phyloP scores from a whole-genome alignment of 2,113 vertebrate species.

The Paraplagusia blochii region DNA sequence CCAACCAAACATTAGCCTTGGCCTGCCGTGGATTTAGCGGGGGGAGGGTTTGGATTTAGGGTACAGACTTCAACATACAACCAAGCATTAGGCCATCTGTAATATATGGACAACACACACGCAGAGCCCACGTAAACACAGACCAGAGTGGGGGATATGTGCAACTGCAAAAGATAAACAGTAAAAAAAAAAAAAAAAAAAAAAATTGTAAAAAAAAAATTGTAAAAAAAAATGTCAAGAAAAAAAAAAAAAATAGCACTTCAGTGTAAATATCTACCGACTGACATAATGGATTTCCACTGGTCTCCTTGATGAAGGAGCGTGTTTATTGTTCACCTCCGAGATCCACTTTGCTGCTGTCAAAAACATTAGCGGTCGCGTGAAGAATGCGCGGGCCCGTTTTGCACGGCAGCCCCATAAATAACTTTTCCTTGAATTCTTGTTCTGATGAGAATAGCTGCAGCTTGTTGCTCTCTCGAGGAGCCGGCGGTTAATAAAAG shows the following conservation, averaged over 20 bases:
- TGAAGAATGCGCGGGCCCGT: not conserved
- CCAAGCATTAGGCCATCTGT: no score
- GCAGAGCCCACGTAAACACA: no score
- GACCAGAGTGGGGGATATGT: no score
- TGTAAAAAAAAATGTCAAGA: no score
- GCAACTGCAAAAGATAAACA: no score
- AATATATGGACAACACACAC: no score
- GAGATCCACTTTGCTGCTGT: slow-evolving; percentile 5
- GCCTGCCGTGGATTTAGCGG: slow-evolving; percentile 6
- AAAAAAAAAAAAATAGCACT: no score
- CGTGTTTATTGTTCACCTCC: slow-evolving; percentile 2
- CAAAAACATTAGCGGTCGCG: slow-evolving; percentile 21
- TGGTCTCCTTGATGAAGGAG: slow-evolving; percentile 1
- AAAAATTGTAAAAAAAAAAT: no score
- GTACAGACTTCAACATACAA: slow-evolving; percentile 31
- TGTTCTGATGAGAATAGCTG: slow-evolving; percentile 47
- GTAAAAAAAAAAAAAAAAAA: no score
- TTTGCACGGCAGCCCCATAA: slow-evolving; percentile 41
- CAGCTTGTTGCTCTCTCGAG: slow-evolving; percentile 36
- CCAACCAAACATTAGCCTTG: slow-evolving; percentile 17
- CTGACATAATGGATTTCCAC: no score
- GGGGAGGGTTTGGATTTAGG: slow-evolving; percentile 29
- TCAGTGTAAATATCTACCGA: no score
- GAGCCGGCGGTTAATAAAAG: slow-evolving; percentile 49
- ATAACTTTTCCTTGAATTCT: slow-evolving; percentile 53